Evolutionary conservation across 1,140 invertebrate genomes (phyloP), one percentile per base, ranked within the genome.

Genomic region (Drosophila sechellia): DNA sequence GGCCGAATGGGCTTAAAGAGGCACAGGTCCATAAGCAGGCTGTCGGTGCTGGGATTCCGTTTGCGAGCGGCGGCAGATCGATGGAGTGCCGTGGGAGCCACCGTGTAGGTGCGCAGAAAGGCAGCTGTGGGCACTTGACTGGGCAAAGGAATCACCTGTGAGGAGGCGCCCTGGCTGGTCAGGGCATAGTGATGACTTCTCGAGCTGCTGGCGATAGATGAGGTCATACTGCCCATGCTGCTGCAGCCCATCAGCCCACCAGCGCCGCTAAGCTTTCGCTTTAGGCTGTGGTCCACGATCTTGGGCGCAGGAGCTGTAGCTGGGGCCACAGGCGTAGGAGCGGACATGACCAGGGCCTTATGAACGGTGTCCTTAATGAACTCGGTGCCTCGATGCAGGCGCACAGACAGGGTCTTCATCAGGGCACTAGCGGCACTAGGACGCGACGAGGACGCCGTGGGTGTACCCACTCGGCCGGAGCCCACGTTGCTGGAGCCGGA

Each of bases 1-100:
- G 93, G 92, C 74, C 93, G 93, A 42, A 94, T 94, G 17, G 94
- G 94, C 68, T 94, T 94, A 53, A 94, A 94, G 73, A 94, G 93
- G 81, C 94, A 94, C 73, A 94, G 93, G 77, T 94, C 94, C 75
- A 93, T 93, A 77, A 94, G 94, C 35, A 94, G 93, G 64, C 94
- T 94, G 66, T 94, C 94, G 52, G 93, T 93, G 84, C 94, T 94
- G 52, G 93, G 91, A 56, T 77, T 80, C 1, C 81, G 80, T 37
- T 79, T 77, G 1, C 90, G 77, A 5, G 85, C 90, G 53, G 79
- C 22, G 27, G 83, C 75, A 12, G 72, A 90, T 5, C 90, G 87
- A 70, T 92, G 91, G 31, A 90, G 60, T 6, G 34, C 71, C 4
- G 77, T 71, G 15, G 90, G 91, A 15, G 90, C 71, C 37, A 91